These are phyloP conservation scores for Patella caerulea DNA, from an alignment of 2,888 invertebrate genomes.

Conservation along the genomic window DNA sequence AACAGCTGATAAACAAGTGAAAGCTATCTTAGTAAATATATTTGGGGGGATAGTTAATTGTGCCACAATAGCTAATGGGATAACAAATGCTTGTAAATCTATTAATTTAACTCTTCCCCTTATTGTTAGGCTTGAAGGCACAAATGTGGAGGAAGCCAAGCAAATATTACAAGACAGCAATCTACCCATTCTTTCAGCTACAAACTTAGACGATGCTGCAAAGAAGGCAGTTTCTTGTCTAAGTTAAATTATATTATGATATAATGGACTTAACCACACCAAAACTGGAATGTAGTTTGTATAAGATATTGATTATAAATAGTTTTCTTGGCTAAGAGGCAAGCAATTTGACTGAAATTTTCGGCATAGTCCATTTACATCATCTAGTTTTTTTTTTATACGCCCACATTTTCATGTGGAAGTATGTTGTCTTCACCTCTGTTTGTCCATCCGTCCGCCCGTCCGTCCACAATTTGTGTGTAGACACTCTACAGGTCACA, in stretches of 20 bases:
- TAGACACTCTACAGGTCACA: no score
- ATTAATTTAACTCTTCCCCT: constrained; percentile 88
- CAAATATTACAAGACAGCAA: constrained; percentile 87
- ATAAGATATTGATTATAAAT: background rate
- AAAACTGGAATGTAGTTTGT: background rate
- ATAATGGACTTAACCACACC: background rate
- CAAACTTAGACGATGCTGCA: constrained; percentile 93
- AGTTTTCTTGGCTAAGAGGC: no score
- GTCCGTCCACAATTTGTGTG: no score
- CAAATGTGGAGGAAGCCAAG: constrained; percentile 88
- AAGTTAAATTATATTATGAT: constrained; percentile 31
- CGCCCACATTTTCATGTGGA: no score
- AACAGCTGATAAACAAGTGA: constrained; percentile 82
- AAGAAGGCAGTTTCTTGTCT: constrained; percentile 81
- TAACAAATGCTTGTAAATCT: constrained; percentile 88
- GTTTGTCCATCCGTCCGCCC: no score
- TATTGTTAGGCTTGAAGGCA: constrained; percentile 94
- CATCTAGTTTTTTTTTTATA: no score
- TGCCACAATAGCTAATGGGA: constrained; percentile 94
- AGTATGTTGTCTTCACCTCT: no score
- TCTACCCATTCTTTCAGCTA: constrained; percentile 85
- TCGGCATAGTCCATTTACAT: no score
- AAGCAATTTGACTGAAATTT: no score
- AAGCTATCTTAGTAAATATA: constrained; percentile 96
- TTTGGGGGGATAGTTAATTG: constrained; percentile 99